Percentiles rank a stretch among this genome's conserved stretches.
Evolutionary conservation across 2,113 vertebrate genomes (phyloP).

Genomic region (Eurypyga helias): DNA sequence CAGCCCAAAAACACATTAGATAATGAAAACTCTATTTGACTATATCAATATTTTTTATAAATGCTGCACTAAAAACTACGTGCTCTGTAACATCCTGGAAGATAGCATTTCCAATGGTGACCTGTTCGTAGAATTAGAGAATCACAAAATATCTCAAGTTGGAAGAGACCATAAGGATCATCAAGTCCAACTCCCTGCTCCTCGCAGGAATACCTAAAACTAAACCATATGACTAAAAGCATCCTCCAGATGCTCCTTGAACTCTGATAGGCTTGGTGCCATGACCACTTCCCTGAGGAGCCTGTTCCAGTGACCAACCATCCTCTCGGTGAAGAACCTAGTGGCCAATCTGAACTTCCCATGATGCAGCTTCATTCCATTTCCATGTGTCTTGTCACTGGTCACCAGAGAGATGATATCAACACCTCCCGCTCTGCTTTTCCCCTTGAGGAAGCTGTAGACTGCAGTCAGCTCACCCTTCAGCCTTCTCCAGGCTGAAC

Average conservation of each 20-base stretch:
- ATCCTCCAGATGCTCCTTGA: not conserved
- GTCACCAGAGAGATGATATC: not conserved
- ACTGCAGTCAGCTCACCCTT: not conserved
- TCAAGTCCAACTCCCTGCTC: not conserved
- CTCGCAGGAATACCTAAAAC: not conserved
- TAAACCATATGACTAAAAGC: not conserved
- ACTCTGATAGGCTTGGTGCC: not conserved
- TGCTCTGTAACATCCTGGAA: not conserved
- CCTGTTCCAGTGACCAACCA: not conserved
- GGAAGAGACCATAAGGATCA: not conserved
- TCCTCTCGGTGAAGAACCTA: not conserved
- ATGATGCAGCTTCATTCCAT: not conserved
- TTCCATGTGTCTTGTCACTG: accelerated
- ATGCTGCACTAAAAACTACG: not conserved
- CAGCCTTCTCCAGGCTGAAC: not conserved
- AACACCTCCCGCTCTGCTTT: not conserved
- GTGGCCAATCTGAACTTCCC: not conserved
- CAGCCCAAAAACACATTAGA: not conserved
- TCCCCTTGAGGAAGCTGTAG: not conserved
- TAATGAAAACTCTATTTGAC: not conserved
- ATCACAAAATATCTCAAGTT: not conserved
- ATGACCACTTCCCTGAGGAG: not conserved
- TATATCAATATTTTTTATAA: not conserved
- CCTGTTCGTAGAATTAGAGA: not conserved
- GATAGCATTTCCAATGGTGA: not conserved